Evolutionary conservation across 2,888 invertebrate species (phyloP).

Genomic region (Archips xylosteana): DNA sequence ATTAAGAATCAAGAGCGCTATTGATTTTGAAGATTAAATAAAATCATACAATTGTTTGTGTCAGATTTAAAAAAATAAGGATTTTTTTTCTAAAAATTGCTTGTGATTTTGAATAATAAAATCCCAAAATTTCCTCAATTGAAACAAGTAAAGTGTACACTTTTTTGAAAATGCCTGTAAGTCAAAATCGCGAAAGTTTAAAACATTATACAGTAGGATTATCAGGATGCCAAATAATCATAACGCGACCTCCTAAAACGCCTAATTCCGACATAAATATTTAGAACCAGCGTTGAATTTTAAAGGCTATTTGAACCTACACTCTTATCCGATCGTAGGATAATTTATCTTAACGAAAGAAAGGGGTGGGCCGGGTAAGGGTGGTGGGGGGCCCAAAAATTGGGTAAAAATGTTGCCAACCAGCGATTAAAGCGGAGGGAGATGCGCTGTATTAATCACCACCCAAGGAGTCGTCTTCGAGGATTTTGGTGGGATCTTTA

Average conservation of each 20-base stretch:
- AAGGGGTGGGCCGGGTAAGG: constrained; percentile 76
- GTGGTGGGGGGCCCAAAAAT: constrained; percentile 74
- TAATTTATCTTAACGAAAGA: constrained; percentile 86
- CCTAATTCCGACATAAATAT: constrained; percentile 76
- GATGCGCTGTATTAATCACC: constrained; percentile 86
- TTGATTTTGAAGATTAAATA: too few relatives aligned
- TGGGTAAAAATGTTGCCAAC: constrained; percentile 86
- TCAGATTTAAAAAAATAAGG: too few relatives aligned
- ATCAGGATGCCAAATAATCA: background rate
- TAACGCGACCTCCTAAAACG: constrained; percentile 10
- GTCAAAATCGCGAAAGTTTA: too few relatives aligned
- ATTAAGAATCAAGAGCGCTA: too few relatives aligned
- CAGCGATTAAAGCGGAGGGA: constrained; percentile 85
- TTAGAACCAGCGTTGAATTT: constrained; percentile 81
- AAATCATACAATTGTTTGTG: too few relatives aligned
- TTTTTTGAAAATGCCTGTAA: too few relatives aligned
- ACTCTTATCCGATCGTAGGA: constrained; percentile 85
- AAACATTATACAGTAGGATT: too few relatives aligned
- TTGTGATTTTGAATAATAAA: too few relatives aligned
- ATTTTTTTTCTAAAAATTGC: too few relatives aligned
- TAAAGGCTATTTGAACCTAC: constrained; percentile 85
- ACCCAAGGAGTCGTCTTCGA: constrained; percentile 80
- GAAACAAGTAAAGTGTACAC: too few relatives aligned
- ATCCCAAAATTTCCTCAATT: too few relatives aligned
- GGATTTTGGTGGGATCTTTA: constrained; percentile 68